phyloP scores from a whole-genome alignment of 2,888 invertebrate genomes.

The Stramonita haemastoma region DNA sequence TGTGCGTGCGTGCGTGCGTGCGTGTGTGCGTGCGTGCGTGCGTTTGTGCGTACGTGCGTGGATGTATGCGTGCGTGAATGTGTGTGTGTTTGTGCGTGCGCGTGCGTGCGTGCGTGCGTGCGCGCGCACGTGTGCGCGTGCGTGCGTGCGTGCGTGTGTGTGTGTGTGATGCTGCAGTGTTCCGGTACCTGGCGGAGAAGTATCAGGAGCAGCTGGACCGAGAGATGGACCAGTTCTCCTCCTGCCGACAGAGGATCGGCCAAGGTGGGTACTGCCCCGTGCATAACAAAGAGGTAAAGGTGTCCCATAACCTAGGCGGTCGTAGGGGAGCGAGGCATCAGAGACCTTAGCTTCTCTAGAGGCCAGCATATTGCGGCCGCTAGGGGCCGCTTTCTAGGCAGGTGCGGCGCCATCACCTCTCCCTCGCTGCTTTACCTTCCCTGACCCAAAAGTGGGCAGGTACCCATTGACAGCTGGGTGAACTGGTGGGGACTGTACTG shows the following conservation, averaged over 20 bases:
- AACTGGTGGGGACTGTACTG: no score
- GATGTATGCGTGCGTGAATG: background rate
- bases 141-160: background rate
- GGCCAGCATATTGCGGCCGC: no score
- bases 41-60: background rate
- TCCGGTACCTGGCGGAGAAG: slow-evolving; percentile 91
- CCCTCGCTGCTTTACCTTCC: no score
- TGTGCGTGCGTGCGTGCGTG: background rate
- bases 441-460: no score
- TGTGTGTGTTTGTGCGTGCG: background rate
- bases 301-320: no score
- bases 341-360: no score
- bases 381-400: no score
- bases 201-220: slow-evolving; percentile 85
- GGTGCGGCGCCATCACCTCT: no score
- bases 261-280: slow-evolving; percentile 59
- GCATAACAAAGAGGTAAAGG: no score
- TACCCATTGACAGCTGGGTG: no score
- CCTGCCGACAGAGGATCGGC: slow-evolving; percentile 65
- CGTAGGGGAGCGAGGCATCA: no score
- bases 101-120: background rate
- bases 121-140: background rate
- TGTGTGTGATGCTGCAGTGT: slow-evolving; percentile 81
- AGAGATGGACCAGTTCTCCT: slow-evolving; percentile 79
- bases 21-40: background rate